phyloP scores from a whole-genome alignment of 2,113 vertebrate species.

The Notarius lentiginosus region DNA sequence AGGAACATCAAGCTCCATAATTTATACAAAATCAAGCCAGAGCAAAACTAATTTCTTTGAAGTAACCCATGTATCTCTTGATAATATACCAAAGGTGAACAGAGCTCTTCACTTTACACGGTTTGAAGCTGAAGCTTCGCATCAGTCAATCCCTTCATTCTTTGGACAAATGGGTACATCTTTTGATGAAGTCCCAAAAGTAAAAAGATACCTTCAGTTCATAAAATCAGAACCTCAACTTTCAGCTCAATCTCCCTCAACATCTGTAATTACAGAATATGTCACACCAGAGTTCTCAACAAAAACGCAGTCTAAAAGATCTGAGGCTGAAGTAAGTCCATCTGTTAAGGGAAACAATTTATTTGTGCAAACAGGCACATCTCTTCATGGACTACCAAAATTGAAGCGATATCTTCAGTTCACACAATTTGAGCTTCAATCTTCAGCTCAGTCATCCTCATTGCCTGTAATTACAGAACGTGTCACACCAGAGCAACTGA shows the following conservation, averaged over 20 bases:
- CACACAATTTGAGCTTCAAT: not conserved
- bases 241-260: not conserved
- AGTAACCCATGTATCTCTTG: not conserved
- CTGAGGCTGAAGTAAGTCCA: not conserved
- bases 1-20: not conserved
- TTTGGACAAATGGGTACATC: conserved; percentile 1
- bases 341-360: not conserved
- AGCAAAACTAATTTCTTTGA: not conserved
- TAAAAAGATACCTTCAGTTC: conserved; percentile 43
- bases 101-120: conserved; percentile 28
- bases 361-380: not conserved
- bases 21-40: not conserved
- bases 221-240: conserved; percentile 15
- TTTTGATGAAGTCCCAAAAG: conserved; percentile 34
- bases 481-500: not conserved
- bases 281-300: not conserved
- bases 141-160: conserved; percentile 6
- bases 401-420: conserved; percentile 41
- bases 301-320: not conserved
- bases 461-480: not conserved
- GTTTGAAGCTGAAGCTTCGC: not conserved
- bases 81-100: conserved; percentile 31
- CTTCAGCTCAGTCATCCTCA: not conserved
- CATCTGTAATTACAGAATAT: not conserved
- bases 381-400: conserved; percentile 23